These are phyloP conservation scores for Dione vanillae DNA, from an alignment of 2,888 invertebrate genomes.

Conservation along the genomic window DNA sequence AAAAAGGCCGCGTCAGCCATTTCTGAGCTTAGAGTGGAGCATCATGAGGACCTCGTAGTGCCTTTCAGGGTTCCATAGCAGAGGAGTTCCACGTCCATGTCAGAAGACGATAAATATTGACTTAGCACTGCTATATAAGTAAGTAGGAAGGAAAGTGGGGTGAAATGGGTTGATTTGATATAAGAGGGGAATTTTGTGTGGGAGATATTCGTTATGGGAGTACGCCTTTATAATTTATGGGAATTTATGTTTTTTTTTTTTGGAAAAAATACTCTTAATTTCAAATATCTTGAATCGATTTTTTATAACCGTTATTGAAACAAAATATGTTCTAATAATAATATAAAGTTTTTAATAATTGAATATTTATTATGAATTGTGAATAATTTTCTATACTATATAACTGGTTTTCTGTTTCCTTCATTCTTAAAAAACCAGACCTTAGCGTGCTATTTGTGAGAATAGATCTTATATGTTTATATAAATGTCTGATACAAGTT, in stretches of 20 bases:
- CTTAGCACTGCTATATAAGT: slow-evolving; percentile 25
- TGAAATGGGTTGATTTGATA: slow-evolving; percentile 7
- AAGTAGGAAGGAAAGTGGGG: background rate
- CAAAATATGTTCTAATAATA: background rate
- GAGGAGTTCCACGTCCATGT: slow-evolving; percentile 48
- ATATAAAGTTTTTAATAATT: background rate
- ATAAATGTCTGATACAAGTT: too few relatives aligned
- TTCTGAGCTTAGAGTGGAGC: slow-evolving; percentile 92
- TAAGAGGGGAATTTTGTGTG: background rate
- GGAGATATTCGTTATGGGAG: too few relatives aligned
- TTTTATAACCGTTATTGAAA: too few relatives aligned
- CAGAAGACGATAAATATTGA: slow-evolving; percentile 48
- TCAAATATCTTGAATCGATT: too few relatives aligned
- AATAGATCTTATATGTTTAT: too few relatives aligned
- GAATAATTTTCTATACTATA: too few relatives aligned
- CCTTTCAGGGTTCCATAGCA: slow-evolving; percentile 91
- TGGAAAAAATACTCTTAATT: too few relatives aligned
- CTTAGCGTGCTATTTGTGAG: too few relatives aligned
- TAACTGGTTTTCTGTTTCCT: too few relatives aligned
- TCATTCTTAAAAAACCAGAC: too few relatives aligned
- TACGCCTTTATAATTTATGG: too few relatives aligned
- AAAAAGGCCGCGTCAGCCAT: slow-evolving; percentile 89
- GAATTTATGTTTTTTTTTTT: too few relatives aligned
- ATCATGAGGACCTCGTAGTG: slow-evolving; percentile 95
- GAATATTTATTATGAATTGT: background rate